phyloP scores from a whole-genome alignment of 2,113 vertebrate species.

The Ornithorhynchus anatinus region DNA sequence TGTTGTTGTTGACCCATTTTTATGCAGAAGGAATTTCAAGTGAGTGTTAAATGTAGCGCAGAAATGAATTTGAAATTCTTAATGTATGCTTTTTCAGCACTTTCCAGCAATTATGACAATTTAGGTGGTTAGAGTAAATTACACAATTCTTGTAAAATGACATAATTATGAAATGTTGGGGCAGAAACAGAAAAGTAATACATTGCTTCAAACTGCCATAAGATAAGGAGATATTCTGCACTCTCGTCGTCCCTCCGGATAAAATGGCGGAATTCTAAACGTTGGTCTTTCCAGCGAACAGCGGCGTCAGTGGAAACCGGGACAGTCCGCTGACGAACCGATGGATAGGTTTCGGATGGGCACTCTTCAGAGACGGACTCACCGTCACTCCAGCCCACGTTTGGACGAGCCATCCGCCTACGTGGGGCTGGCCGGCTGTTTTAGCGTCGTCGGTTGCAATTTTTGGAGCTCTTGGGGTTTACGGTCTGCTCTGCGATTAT shows the following conservation, averaged over 20 bases:
- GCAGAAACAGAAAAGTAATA: conserved; percentile 50
- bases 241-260: conserved; percentile 23
- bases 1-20: conserved; percentile 58
- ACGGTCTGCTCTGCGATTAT: too few relatives aligned
- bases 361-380: conserved; percentile 6
- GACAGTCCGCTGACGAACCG: not conserved
- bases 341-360: not conserved
- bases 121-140: conserved; percentile 63
- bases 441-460: not conserved
- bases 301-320: not conserved
- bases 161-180: conserved; percentile 62
- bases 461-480: not conserved
- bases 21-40: conserved; percentile 42
- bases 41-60: conserved; percentile 53
- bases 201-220: conserved; percentile 35
- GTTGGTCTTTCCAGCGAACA: not conserved
- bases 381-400: not conserved
- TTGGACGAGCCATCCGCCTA: conserved; percentile 1
- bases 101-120: conserved; percentile 65
- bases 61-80: conserved; percentile 63
- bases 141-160: conserved; percentile 53
- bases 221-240: conserved; percentile 17
- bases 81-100: conserved; percentile 58
- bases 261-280: not conserved
- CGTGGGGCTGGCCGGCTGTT: conserved; percentile 1